Evolutionary conservation across 2,113 vertebrate genomes (phyloP).

Genomic region (Ovis canadensis): DNA sequence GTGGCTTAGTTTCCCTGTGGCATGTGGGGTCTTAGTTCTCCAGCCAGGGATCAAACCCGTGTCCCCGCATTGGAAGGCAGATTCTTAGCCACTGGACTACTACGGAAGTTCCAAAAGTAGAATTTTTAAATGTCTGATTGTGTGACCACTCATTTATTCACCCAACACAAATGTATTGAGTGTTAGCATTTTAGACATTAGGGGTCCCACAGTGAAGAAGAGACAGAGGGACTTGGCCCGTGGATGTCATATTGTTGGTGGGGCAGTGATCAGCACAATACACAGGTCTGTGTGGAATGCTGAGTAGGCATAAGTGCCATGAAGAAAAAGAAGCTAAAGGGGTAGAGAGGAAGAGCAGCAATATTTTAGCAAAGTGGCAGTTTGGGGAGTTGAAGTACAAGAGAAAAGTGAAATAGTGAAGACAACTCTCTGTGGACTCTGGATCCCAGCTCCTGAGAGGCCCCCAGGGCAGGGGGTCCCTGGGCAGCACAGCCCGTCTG

Average conservation of each 20-base stretch:
- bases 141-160: neutral
- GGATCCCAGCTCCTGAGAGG: neutral
- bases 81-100: neutral
- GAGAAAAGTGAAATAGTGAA: neutral
- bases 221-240: neutral
- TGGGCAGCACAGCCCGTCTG: neutral
- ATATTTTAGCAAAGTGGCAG: neutral
- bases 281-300: neutral
- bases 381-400: neutral
- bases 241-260: neutral
- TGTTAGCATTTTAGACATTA: constrained; percentile 4
- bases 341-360: neutral
- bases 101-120: neutral
- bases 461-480: neutral
- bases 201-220: neutral
- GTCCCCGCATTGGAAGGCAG: neutral
- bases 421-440: neutral
- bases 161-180: neutral
- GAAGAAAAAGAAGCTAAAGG: neutral
- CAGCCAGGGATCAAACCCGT: neutral
- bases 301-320: neutral
- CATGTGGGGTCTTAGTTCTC: neutral
- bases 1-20: neutral
- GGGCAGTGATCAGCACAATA: neutral
- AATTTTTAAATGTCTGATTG: constrained; percentile 4